Conservation (phyloP, 2,888 invertebrate genomes). For the Amblyjoppa proteus region DNA sequence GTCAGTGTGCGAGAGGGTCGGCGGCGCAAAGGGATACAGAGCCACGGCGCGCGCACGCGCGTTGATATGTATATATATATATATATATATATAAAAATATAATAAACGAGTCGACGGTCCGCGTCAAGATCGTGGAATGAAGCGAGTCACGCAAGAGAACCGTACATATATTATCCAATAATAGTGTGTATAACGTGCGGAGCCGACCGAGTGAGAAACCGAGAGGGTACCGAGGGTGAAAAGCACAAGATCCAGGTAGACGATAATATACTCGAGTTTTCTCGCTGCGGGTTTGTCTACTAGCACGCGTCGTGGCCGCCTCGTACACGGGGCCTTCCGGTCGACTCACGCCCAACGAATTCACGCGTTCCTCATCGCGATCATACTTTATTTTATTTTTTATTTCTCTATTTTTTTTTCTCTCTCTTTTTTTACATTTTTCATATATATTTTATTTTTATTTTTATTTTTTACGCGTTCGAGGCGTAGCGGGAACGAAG, state of each 20-base stretch:
- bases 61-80: slow-evolving; percentile 35
- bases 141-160: slow-evolving; percentile 46
- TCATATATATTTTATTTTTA: no score
- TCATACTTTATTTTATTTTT: slow-evolving; percentile 54
- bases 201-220: slow-evolving; percentile 36
- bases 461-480: slow-evolving; percentile 32
- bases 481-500: slow-evolving; percentile 17
- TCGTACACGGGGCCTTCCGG: slow-evolving; percentile 57
- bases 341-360: slow-evolving; percentile 65
- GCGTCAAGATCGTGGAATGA: slow-evolving; percentile 51
- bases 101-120: slow-evolving; percentile 26
- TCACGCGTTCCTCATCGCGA: slow-evolving; percentile 62
- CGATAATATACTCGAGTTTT: slow-evolving; percentile 66
- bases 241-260: slow-evolving; percentile 63
- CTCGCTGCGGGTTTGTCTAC: slow-evolving; percentile 60
- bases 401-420: not conserved
- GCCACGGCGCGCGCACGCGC: not conserved
- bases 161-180: slow-evolving; percentile 58
- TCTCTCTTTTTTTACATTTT: no score
- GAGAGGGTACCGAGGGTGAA: slow-evolving; percentile 55
- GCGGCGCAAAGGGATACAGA: slow-evolving; percentile 24
- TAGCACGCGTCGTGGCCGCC: slow-evolving; percentile 56
- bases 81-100: slow-evolving; percentile 9
- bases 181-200: slow-evolving; percentile 44
- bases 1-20: slow-evolving; percentile 24